These are phyloP conservation scores for Manis javanica DNA, from an alignment of 2,797 vertebrate species.

Conservation along the genomic window DNA sequence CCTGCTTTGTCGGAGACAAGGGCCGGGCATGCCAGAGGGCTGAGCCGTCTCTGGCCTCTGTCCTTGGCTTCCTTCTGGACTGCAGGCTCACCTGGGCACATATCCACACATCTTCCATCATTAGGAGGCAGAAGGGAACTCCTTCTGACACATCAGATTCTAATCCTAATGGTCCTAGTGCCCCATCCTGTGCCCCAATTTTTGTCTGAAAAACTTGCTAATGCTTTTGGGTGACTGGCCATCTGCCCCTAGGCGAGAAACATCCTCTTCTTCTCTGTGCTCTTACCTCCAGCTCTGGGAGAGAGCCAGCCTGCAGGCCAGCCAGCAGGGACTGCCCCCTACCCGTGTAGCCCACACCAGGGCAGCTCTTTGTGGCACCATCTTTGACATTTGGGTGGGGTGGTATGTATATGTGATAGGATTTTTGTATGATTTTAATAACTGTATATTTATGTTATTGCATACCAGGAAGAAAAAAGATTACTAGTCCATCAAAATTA, in stretches of 20 bases:
- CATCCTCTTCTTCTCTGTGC: background rate
- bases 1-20: background rate
- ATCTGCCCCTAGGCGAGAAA: background rate
- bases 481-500: background rate
- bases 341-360: background rate
- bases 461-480: background rate
- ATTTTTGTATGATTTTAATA: background rate
- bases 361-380: background rate
- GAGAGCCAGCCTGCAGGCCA: background rate
- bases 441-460: background rate
- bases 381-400: background rate
- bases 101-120: background rate
- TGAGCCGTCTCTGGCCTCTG: background rate
- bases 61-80: too few relatives aligned
- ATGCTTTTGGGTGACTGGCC: background rate
- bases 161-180: background rate
- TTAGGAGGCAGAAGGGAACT: background rate
- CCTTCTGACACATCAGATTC: background rate
- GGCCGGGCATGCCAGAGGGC: background rate
- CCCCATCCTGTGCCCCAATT: background rate
- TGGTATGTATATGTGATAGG: background rate
- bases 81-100: background rate
- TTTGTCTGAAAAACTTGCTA: slow-evolving; percentile 14
- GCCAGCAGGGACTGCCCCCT: background rate
- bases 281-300: background rate